Evolutionary conservation across 2,113 vertebrate genomes (phyloP).

Genomic region (Petrocephalus microphthalmus): DNA sequence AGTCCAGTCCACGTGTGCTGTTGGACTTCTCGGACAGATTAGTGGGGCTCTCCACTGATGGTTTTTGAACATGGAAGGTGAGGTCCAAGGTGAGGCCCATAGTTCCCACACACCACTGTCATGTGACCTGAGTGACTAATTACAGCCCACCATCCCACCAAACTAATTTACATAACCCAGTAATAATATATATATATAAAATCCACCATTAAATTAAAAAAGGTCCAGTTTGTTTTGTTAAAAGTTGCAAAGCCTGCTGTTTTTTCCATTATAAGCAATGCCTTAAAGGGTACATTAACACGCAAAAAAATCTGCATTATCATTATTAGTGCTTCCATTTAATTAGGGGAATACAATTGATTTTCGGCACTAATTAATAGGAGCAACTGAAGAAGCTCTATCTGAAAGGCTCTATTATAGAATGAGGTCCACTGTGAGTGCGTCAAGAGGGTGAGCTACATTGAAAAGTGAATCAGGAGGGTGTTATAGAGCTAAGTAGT

Average conservation of each 20-base stretch:
- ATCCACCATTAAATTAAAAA: neutral
- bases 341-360: slow-evolving; percentile 13
- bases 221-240: neutral
- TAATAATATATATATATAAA: neutral
- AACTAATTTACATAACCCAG: neutral
- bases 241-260: neutral
- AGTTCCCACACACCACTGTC: neutral
- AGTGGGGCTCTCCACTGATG: neutral
- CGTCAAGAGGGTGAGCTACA: neutral
- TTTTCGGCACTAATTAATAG: slow-evolving; percentile 13
- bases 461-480: neutral
- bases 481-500: neutral
- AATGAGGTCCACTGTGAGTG: neutral
- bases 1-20: neutral
- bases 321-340: slow-evolving; percentile 5
- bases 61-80: neutral
- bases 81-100: neutral
- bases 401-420: neutral
- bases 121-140: neutral
- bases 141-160: neutral
- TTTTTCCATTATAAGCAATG: neutral
- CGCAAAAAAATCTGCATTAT: slow-evolving; percentile 2
- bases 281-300: neutral
- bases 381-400: neutral
- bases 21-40: neutral